These are phyloP conservation scores for Phrynocephalus forsythii DNA, from an alignment of 2,797 vertebrate genomes.

Conservation along the genomic window DNA sequence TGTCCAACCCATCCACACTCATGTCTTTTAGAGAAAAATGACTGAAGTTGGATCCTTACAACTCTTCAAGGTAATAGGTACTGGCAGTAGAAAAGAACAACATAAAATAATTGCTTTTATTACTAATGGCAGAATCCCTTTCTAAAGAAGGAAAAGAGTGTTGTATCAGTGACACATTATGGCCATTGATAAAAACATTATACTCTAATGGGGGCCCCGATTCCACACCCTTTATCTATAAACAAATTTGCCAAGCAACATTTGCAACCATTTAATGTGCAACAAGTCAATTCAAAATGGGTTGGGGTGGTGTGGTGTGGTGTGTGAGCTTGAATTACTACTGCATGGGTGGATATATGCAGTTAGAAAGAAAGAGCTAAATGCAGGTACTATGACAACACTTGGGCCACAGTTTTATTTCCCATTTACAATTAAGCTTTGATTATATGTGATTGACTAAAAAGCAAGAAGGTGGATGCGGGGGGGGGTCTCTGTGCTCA, in stretches of 20 bases:
- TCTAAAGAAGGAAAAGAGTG: not conserved
- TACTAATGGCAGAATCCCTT: not conserved
- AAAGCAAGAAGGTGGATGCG: too few species aligned
- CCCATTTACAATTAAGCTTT: not conserved
- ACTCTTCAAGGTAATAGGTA: not conserved
- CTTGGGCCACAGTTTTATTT: not conserved
- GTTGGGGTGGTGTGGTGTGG: not conserved
- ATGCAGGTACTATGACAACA: not conserved
- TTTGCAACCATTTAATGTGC: not conserved
- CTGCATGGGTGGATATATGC: not conserved
- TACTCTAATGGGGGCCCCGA: not conserved
- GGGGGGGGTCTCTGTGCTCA: too few species aligned
- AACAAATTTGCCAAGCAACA: not conserved
- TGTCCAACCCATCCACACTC: too few species aligned
- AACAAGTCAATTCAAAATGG: not conserved
- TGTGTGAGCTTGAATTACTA: not conserved
- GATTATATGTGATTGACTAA: not conserved
- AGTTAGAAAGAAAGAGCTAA: not conserved
- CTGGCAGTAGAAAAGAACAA: not conserved
- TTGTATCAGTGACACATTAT: too few species aligned
- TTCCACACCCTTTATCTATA: not conserved
- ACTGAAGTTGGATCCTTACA: not conserved
- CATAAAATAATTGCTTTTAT: not conserved
- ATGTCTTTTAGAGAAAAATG: not conserved
- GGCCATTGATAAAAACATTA: constrained; percentile 16